Evolutionary conservation across 2,888 invertebrate species (phyloP), one percentile per base, ranked within the genome.

Genomic region (Omphaloscelis lunosa): DNA sequence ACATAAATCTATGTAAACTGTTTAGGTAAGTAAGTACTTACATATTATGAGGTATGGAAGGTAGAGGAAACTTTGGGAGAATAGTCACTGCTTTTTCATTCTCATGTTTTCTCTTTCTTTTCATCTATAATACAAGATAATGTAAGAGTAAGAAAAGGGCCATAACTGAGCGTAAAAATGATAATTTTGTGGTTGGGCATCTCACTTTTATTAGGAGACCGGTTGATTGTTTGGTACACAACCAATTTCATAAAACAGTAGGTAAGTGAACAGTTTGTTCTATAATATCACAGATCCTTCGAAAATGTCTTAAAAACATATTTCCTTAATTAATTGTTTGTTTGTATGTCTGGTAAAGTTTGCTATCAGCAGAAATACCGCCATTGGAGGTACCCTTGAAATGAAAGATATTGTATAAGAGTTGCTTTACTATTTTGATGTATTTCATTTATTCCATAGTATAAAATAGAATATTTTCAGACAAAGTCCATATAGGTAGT

Each of bases 1-100:
- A 61, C n/a, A 29, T 34, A 59, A 39, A 80, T 63, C 56, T 66
- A 17, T 58, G 23, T 69, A n/a, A 45, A 29, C 27, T 62, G 6
- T 23, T 45, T 34, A n/a, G 7, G 5, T n/a, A 15, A 12, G 4
- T 48, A 17, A 17, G 11, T 48, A 53, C 12, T 2, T 48, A 53
- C 23, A 27, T 58, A 7, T 53, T 23, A 48, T 75, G 39, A 56
- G 34, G 27, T 27, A 70, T 11, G 34, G 27, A 62, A 41, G 27
- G n/a, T 39, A 9, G 9, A 70, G 6, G 4, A 63, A 29, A 62
- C 29, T 12, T 6, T 23, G 1, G 12, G 20, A 1, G 7, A 48
- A 41, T 27, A 41, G 58, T 58, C 12, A 8, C 2, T 8, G 20
- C 1, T 41, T 15, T 34, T 67, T 29, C 15, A 51, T 34, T 29